These are phyloP conservation scores for Perizoma flavofasciatum DNA, from an alignment of 2,888 invertebrate species.

Conservation along the genomic window DNA sequence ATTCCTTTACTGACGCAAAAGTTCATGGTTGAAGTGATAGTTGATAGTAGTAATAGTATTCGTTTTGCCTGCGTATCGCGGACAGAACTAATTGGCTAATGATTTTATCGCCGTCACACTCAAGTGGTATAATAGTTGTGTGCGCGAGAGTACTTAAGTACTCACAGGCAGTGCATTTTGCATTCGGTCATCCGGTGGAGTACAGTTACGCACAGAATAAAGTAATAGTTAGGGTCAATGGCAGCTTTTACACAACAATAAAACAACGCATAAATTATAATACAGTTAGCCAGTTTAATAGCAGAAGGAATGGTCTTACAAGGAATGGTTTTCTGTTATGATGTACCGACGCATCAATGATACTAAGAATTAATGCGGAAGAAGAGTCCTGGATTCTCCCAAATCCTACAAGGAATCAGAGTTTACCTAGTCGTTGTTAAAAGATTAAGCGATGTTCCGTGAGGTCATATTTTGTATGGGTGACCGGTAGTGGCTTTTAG, in stretches of 20 bases:
- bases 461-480: too few relatives aligned
- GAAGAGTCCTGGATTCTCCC: too few relatives aligned
- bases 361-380: too few relatives aligned
- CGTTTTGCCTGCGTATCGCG: constrained; percentile 1
- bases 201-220: constrained; percentile 30
- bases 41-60: background rate
- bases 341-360: too few relatives aligned
- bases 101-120: constrained; percentile 5
- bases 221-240: constrained; percentile 49
- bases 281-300: constrained; percentile 18
- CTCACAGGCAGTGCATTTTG: constrained; percentile 25
- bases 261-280: constrained; percentile 31
- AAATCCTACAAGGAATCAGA: too few relatives aligned
- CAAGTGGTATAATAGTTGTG: constrained; percentile 2
- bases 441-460: too few relatives aligned
- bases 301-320: background rate
- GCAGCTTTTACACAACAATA: constrained; percentile 43
- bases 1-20: too few relatives aligned
- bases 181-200: constrained; percentile 33
- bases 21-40: too few relatives aligned
- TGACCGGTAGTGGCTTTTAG: too few relatives aligned
- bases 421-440: too few relatives aligned
- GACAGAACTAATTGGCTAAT: constrained; percentile 4
- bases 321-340: background rate
- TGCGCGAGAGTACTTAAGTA: background rate